Evolutionary conservation across 2,113 vertebrate species (phyloP), one percentile per base, ranked within the genome.

Genomic region (Paraplagusia blochii): DNA sequence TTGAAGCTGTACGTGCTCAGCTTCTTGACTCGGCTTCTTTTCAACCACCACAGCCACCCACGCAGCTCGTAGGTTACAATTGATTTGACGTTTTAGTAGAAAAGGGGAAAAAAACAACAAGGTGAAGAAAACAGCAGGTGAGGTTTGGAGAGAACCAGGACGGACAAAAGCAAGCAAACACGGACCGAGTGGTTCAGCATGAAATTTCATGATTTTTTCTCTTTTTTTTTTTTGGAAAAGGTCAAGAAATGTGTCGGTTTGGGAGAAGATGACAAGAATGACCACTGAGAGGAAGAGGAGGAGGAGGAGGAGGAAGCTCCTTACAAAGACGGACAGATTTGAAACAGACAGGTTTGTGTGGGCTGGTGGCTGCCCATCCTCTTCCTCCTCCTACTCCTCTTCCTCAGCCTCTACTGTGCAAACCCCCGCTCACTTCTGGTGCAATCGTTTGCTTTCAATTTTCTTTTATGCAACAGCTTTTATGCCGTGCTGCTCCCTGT

Each of bases 301-400:
- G 22, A 29, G 22, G 22, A 29, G 22, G 83, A 60, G 84, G 83
- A 83, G 79, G 80, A 70, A 60, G 69, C 62, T 66, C 66, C 60
- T 42, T 56, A 40, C 11, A 70, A 68, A 62, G 54, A 71, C 53
- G 67, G 69, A 56, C 65, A 68, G 58, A 64, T 74, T 72, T 69
- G 55, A 29, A 29, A 36, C 66, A 65, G 65, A 77, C 77, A 71
- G 76, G 50, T 50, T 60, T 71, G 73, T 71, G 85, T 86, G 82
- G 87, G 86, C 68, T 69, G 80, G 78, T 67, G 62, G 82, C 84
- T 81, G 76, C 82, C 74, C 58, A 72, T 79, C 63, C 81, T 77
- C 82, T 77, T 74, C 76, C 74, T 42, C 38, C 38, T 77, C 59
- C 80, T 76, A 80, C 78, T 77, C 60, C 80, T 76, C 81, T 74